Conservation (phyloP, 2,888 invertebrate species). For the Aporophyla nigra region DNA sequence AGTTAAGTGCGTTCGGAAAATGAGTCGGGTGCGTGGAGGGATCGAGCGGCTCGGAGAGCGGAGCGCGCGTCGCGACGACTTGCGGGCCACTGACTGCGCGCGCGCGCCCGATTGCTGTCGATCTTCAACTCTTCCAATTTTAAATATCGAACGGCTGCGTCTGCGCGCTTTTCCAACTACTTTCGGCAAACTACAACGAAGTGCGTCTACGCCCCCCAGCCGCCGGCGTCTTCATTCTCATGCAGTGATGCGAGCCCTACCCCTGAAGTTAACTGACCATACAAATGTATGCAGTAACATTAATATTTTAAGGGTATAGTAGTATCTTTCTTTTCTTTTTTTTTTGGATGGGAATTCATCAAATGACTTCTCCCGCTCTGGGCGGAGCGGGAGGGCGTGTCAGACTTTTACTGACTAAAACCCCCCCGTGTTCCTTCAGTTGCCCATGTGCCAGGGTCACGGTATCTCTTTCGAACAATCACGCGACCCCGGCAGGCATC, state of each 20-base stretch:
- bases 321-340: too few relatives aligned
- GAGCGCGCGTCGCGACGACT: constrained; percentile 88
- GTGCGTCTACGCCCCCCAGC: constrained; percentile 25
- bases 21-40: constrained; percentile 77
- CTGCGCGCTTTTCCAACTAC: constrained; percentile 80
- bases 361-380: too few relatives aligned
- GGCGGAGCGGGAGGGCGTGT: too few relatives aligned
- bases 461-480: too few relatives aligned
- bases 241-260: constrained; percentile 58
- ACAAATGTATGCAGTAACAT: neutral
- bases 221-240: constrained; percentile 36
- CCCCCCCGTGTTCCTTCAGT: too few relatives aligned
- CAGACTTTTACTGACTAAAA: too few relatives aligned
- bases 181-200: constrained; percentile 60
- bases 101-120: constrained; percentile 79
- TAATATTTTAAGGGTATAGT: neutral
- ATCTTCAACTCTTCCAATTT: constrained; percentile 85
- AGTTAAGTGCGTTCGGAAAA: constrained; percentile 79
- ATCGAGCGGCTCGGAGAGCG: constrained; percentile 79
- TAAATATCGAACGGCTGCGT: constrained; percentile 81
- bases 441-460: too few relatives aligned
- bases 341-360: too few relatives aligned
- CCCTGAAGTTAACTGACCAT: constrained; percentile 13
- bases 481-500: too few relatives aligned
- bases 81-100: constrained; percentile 87